Evolutionary conservation across 2,113 vertebrate genomes (phyloP).

Genomic region (Cyprinus carpio): DNA sequence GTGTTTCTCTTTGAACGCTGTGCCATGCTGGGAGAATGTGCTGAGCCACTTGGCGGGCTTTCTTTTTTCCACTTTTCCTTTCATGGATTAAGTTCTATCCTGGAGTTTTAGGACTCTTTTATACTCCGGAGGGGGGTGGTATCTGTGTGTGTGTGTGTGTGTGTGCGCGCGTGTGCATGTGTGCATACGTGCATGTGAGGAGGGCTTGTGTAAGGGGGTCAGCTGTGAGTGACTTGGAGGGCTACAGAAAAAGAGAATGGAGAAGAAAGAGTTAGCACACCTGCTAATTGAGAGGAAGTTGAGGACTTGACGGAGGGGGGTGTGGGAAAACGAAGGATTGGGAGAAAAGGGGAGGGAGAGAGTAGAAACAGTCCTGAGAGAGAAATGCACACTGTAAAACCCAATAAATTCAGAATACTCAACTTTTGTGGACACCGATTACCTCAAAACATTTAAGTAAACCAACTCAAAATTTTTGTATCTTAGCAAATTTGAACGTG

Average conservation of each 20-base stretch:
- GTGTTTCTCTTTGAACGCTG: constrained; percentile 38
- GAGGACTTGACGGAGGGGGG: constrained; percentile 17
- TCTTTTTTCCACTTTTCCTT: constrained; percentile 27
- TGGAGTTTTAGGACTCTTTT: constrained; percentile 32
- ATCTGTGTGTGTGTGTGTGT: constrained; percentile 4
- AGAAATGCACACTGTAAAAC: background rate
- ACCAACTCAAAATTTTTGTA: background rate
- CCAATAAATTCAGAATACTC: too few species aligned
- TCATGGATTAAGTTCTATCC: constrained; percentile 43
- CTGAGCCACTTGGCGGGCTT: constrained; percentile 29
- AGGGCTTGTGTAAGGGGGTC: constrained; percentile 20
- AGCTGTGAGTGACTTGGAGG: constrained; percentile 32
- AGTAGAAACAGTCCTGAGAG: background rate
- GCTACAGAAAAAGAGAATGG: constrained; percentile 25
- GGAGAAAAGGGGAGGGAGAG: background rate
- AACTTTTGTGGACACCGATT: too few species aligned
- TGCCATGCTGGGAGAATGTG: constrained; percentile 38
- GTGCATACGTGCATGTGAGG: background rate
- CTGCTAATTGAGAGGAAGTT: constrained; percentile 42
- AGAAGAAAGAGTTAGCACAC: constrained; percentile 33
- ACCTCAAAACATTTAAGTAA: too few species aligned
- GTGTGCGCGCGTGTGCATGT: too few species aligned
- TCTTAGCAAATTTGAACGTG: background rate
- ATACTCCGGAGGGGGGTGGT: constrained; percentile 17
- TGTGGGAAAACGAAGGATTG: background rate